A percentile compares a stretch with the other conserved stretches of the same genome.
These are phyloP conservation scores for Brachionus plicatilis DNA, from an alignment of 1,140 invertebrate genomes.

Conservation along the genomic window DNA sequence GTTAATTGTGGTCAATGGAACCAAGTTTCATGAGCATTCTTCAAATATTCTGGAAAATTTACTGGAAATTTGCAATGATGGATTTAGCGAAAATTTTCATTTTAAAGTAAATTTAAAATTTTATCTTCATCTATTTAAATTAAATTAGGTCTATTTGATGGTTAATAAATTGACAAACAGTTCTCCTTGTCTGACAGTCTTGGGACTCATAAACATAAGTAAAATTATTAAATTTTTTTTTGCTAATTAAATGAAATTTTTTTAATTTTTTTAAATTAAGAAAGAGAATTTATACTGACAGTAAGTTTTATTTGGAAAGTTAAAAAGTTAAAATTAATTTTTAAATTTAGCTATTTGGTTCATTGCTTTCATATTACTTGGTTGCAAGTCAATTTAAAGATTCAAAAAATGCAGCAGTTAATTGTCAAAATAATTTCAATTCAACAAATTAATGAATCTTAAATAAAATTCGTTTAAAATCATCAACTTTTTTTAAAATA, in stretches of 20 bases:
- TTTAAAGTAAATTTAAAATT: conserved; percentile 15
- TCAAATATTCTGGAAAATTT: background rate
- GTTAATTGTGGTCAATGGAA: background rate
- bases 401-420: background rate
- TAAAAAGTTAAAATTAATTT: background rate
- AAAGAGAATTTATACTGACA: conserved; percentile 1
- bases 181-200: background rate
- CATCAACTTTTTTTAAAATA: no score
- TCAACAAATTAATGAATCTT: background rate
- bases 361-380: conserved; percentile 5
- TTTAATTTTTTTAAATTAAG: background rate
- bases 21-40: background rate
- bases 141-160: background rate
- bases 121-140: background rate
- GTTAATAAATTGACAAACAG: background rate
- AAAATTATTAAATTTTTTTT: background rate
- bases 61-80: background rate
- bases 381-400: background rate
- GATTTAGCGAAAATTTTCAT: background rate
- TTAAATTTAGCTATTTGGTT: background rate
- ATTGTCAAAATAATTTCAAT: background rate
- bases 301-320: background rate
- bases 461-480: no score
- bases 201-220: background rate
- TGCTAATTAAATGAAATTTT: background rate